Conservation (phyloP, 2,797 vertebrate species). For the Picus viridis region DNA sequence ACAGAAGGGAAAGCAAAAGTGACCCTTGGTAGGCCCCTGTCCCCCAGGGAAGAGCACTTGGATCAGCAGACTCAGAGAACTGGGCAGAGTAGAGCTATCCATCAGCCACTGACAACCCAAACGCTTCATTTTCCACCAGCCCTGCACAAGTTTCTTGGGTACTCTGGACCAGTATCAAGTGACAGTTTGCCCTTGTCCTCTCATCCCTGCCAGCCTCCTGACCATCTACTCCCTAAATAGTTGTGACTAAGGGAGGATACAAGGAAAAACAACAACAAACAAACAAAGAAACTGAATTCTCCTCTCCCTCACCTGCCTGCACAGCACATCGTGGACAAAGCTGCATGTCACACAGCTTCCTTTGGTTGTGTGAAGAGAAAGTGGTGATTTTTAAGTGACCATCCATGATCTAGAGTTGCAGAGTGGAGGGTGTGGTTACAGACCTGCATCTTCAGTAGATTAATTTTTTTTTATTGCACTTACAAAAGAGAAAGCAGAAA, state of each 20-base stretch:
- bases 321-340: background rate
- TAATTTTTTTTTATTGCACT: background rate
- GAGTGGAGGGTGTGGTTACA: background rate
- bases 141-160: background rate
- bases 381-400: slow-evolving; percentile 2
- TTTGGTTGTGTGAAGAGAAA: background rate
- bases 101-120: background rate
- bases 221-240: background rate
- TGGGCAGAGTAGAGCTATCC: background rate
- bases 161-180: background rate
- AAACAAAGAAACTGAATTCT: background rate
- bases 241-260: background rate
- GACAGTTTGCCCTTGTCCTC: background rate
- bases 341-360: background rate
- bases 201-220: background rate
- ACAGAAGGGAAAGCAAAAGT: background rate
- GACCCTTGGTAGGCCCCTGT: background rate
- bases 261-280: background rate
- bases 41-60: background rate
- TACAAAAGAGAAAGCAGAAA: background rate
- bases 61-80: background rate
- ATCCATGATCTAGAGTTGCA: background rate
- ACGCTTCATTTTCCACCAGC: background rate
- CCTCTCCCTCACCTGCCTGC: background rate
- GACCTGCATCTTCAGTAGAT: background rate